Base-by-base conservation (phyloP, 2,888 invertebrate species). In the Cyclophora albipunctata region DNA sequence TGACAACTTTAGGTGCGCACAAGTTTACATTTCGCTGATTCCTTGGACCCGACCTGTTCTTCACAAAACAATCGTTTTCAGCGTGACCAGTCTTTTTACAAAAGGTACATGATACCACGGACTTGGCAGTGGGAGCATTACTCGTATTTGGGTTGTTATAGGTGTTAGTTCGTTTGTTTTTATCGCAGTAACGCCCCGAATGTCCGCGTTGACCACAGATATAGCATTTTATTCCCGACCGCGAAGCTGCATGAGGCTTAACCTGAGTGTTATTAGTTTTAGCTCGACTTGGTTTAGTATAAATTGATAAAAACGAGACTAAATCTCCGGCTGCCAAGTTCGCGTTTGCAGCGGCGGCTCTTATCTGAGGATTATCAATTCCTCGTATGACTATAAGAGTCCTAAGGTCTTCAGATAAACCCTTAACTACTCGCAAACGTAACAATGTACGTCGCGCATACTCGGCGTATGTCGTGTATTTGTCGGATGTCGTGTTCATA, bases 381-480 rank as follows among this genome's bases (percentile, higher is more conserved):
- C n/a, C n/a, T n/a, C n/a, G n/a, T n/a, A n/a, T n/a, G n/a, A n/a
- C n/a, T n/a, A n/a, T n/a, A n/a, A n/a, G n/a, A n/a, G n/a, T n/a
- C 34, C 52, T 57, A 5, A 69, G 35, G 3, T 69, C 69, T 0
- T 61, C 61, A 44, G 57, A 59, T 3, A 66, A 20, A 0, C 68
- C 64, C 33, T 56, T 49, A 3, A 67, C 58, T 7, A 67, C 53
- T 3, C 54, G 45, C 5, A 67, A 47, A 0, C 67, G 57, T 3
- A 69, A 45, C 6, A 69, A 33, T 0, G 67, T 52, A 2, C 61
- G 53, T 3, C 67, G 54, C 0, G 64, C 69, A 35, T 69, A 69
- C 34, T 69, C 68, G 0, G 66, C 62, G 34, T 67, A 71, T 0
- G 64, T 57, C 0, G 46, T 0, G 44, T 52, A 68, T 3, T 51